These are phyloP conservation scores for zebrafish (Danio rerio) DNA, from an alignment of 2,113 vertebrate species.

Conservation along the genomic window GRCz12tu NC_133186.1:29607501-29608000, in stretches of 20 bases:
- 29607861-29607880: constrained; percentile 1
- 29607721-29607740: constrained; percentile 34
- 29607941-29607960: constrained; percentile 41
- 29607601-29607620: not conserved
- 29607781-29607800: constrained; percentile 48
- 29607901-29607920: constrained; percentile 31
- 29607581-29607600: constrained; percentile 14
- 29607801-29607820: constrained; percentile 56
- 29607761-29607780: constrained; percentile 53
- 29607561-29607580: constrained; percentile 55
- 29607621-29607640: constrained; percentile 28
- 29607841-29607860: constrained; percentile 42
- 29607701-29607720: constrained; percentile 56
- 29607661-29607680: constrained; percentile 61
- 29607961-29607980: constrained; percentile 73
- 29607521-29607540: constrained; percentile 39
- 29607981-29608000: constrained; percentile 65
- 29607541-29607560: constrained; percentile 35
- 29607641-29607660: constrained; percentile 51
- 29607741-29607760: constrained; percentile 41
- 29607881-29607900: constrained; percentile 32
- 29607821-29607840: constrained; percentile 49
- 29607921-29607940: constrained; percentile 45
- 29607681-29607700: constrained; percentile 43
- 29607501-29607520: constrained; percentile 30